Evolutionary conservation across 2,888 invertebrate species (phyloP), one percentile per base, ranked within the genome.

Genomic region (Luffia ferchaultella): DNA sequence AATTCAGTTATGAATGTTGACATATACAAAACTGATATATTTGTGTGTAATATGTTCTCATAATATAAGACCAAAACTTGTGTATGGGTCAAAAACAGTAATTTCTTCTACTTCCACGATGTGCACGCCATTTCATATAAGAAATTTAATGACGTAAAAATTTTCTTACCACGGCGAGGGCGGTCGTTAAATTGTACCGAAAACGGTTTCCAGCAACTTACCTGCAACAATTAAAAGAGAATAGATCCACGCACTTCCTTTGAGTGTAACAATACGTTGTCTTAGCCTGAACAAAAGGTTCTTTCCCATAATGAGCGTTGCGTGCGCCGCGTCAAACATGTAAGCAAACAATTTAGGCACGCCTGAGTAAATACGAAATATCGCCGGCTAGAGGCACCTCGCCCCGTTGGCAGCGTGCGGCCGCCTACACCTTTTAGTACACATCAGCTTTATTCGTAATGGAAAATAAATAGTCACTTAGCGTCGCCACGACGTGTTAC

Each of bases 281-380:
- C 70, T 76, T 74, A 76, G 76, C 71, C 67, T 73, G 76, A 79
- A 79, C 76, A 80, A 80, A 57, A 79, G 79, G 73, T 64, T 70
- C 71, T 71, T 72, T 65, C 66, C 72, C 70, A 68, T 83, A 83
- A 83, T 83, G 82, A 83, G 77, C 73, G 73, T 76, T 80, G 80
- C 78, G 79, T 80, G 52, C 54, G 52, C 72, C 73, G 80, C 76
- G 79, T 80, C 83, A 79, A 79, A 82, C 80, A 76, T 79, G 76
- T 82, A 79, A 79, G 78, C 77, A 83, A 82, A 82, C 82, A 80
- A 76, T 78, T 82, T 80, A 76, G 76, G 74, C 67, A 76, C 76
- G 83, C 79, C 80, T 82, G 80, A 80, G 73, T 80, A 82, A 83
- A 83, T 82, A 47, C 69, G 76, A 77, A 78, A 82, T 83, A 78